These are phyloP conservation scores for Mellivora capensis DNA, from an alignment of 2,113 vertebrate species.

Conservation along the genomic window DNA sequence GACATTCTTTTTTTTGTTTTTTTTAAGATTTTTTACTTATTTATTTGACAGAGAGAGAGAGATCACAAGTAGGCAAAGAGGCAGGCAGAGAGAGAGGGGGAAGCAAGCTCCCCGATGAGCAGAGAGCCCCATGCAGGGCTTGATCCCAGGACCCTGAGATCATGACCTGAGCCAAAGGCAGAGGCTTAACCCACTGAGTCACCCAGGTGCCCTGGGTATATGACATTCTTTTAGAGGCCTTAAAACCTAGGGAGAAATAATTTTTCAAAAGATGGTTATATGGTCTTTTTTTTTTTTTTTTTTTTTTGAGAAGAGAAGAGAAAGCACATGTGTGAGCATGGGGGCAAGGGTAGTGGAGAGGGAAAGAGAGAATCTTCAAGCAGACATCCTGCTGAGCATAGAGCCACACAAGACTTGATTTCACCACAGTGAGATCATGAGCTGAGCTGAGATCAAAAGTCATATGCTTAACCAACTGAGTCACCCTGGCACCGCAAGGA, in stretches of 20 bases:
- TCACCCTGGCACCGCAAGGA: background rate
- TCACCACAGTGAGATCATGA: background rate
- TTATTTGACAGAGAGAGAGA: too few relatives aligned
- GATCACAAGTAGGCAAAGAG: too few relatives aligned
- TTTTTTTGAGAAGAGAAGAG: background rate
- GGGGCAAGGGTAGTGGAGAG: background rate
- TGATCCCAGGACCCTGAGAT: too few relatives aligned
- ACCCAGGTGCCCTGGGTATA: too few relatives aligned
- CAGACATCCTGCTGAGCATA: background rate
- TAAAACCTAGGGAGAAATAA: background rate
- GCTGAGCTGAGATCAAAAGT: background rate
- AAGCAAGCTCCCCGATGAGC: too few relatives aligned
- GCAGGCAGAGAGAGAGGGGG: too few relatives aligned
- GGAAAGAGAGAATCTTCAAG: background rate
- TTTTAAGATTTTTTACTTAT: too few relatives aligned
- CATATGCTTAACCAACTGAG: background rate
- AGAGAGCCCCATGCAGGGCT: too few relatives aligned
- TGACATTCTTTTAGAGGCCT: background rate
- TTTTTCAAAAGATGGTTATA: background rate
- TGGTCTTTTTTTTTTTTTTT: too few relatives aligned
- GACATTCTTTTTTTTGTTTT: too few relatives aligned
- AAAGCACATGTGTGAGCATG: background rate
- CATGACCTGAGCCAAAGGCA: too few relatives aligned
- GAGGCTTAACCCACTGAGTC: too few relatives aligned
- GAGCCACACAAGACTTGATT: background rate